Evolutionary conservation across 2,113 vertebrate genomes (phyloP), one percentile per base, ranked within the genome.

Genomic region (Hiodon alosoides): DNA sequence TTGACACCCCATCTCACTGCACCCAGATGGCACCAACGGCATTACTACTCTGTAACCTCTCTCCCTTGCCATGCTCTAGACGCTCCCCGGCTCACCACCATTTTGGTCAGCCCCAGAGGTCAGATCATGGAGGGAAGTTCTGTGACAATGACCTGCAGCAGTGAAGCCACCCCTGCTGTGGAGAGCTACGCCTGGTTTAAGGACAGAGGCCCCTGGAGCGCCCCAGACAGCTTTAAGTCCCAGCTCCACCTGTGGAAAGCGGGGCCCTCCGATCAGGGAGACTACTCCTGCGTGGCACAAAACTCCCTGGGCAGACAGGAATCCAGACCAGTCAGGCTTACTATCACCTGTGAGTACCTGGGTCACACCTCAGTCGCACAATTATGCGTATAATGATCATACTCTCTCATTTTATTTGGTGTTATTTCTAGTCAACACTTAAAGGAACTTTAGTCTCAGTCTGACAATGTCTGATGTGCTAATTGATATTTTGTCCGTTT

Each of bases 141-240:
- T 0, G 87, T 89, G 76, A 90, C 87, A 61, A 78, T 92, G 71
- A 87, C 84, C 67, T 92, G 91, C 86, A 85, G 74, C 60, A 91
- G 89, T 53, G 85, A 89, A 5, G 91, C 86, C 17, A 85, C 90
- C 66, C 91, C 91, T 0, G 86, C 87, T 11, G 89, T 86, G 5
- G 90, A 91, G 84, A 91, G 90, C 82, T 92, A 82, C 55, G 87
- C 87, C 14, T 92, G 91, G 91, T 91, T 90, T 79, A 89, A 87
- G 83, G 90, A 92, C 78, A 83, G 85, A 73, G 88, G 90, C 66
- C 90, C 82, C n/a, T 86, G 86, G 78, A 92, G 90, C 73, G 75
- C 91, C 75, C 90, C 90, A 31, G 89, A 91, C 81, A 90, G 85
- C 78, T 91, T 89, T 55, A 82, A 84, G 60, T 87, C 91, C 68